Conservation (phyloP, 2,888 invertebrate genomes). For the Coelinius sp. region DNA sequence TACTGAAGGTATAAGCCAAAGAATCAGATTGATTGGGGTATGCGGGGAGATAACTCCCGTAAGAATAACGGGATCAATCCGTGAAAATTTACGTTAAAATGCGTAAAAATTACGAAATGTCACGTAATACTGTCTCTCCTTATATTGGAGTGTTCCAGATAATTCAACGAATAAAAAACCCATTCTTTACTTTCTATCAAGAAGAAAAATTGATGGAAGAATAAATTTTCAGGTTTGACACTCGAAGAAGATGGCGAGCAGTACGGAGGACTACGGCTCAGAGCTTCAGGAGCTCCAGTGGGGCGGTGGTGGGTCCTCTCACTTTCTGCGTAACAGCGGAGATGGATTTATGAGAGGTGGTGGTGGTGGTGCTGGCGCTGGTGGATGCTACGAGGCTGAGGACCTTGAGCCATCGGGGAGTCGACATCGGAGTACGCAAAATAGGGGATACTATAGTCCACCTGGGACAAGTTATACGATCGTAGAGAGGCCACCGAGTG, state of each 20-base stretch:
- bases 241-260: constrained; percentile 64
- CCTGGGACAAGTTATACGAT: constrained; percentile 92
- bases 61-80: too few species aligned
- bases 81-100: too few species aligned
- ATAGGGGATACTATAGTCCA: constrained; percentile 85
- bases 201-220: background rate
- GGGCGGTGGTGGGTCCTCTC: constrained; percentile 62
- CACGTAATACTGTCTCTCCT: too few species aligned
- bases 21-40: too few species aligned
- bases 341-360: constrained; percentile 70
- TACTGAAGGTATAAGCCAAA: too few species aligned
- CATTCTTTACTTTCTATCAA: too few species aligned
- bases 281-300: constrained; percentile 69
- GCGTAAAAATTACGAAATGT: too few species aligned
- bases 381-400: constrained; percentile 68
- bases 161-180: too few species aligned
- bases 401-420: constrained; percentile 64
- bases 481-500: constrained; percentile 84
- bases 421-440: constrained; percentile 73
- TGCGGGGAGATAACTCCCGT: too few species aligned
- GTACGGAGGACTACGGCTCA: constrained; percentile 68
- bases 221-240: constrained; percentile 50
- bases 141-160: too few species aligned
- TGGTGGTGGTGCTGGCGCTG: constrained; percentile 52
- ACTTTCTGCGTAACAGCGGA: constrained; percentile 60